phyloP scores from a whole-genome alignment of 2,888 invertebrate species.

The Smittia sp. region DNA sequence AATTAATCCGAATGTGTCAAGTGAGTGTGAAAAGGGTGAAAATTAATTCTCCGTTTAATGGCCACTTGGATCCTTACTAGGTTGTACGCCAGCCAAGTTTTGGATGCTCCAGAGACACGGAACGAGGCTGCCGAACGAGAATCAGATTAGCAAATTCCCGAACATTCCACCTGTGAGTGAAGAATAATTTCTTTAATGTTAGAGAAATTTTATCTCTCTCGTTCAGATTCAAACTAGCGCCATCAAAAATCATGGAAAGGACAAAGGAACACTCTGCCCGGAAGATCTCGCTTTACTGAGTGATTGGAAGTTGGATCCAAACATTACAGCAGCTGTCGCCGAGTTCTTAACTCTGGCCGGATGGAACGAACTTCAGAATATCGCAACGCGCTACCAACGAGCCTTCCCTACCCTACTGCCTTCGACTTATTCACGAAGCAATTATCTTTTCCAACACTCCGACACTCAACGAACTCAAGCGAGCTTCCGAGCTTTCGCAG shows the following conservation, averaged over 20 bases:
- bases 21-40: neutral
- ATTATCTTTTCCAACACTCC: constrained; percentile 62
- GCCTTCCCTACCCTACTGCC: constrained; percentile 56
- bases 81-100: neutral
- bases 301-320: constrained; percentile 65
- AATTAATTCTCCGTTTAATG: neutral
- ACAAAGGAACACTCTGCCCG: constrained; percentile 61
- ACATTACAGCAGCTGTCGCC: constrained; percentile 59
- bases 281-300: constrained; percentile 65
- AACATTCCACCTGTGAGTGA: neutral
- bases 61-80: neutral
- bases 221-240: too few relatives aligned
- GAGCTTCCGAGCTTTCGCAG: constrained; percentile 57
- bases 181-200: too few relatives aligned
- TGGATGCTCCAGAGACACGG: neutral
- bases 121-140: neutral
- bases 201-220: neutral
- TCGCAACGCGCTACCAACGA: constrained; percentile 64
- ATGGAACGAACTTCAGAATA: constrained; percentile 63
- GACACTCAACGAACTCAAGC: constrained; percentile 59
- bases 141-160: neutral
- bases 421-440: neutral
- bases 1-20: neutral
- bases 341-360: constrained; percentile 60
- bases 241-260: constrained; percentile 44